Percentiles rank a stretch among this genome's conserved stretches.
These are phyloP conservation scores for Hofmannophila pseudospretella DNA, from an alignment of 2,888 invertebrate species.

Conservation along the genomic window DNA sequence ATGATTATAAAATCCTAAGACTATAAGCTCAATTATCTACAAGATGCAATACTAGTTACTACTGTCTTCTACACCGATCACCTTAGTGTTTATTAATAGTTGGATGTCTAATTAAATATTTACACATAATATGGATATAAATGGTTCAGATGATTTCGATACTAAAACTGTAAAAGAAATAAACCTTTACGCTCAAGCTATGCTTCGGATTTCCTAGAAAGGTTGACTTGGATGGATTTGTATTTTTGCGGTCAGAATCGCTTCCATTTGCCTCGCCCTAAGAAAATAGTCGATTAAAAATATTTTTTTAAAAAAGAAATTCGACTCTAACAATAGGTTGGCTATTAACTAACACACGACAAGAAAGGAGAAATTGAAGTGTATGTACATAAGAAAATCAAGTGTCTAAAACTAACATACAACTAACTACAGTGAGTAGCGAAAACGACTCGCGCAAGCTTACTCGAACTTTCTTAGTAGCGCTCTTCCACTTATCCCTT, in stretches of 20 bases:
- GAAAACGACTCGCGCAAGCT: slow-evolving; percentile 47
- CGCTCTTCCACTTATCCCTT: slow-evolving; percentile 81
- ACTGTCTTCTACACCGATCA: background rate
- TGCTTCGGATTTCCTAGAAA: too few relatives aligned
- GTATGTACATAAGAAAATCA: background rate
- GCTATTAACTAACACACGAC: too few relatives aligned
- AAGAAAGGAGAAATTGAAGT: too few relatives aligned
- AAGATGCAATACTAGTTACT: slow-evolving; percentile 6
- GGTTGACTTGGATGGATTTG: too few relatives aligned
- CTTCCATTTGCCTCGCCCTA: too few relatives aligned
- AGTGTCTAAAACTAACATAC: background rate
- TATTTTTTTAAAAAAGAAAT: too few relatives aligned
- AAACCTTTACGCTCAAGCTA: background rate
- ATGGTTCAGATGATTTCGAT: too few relatives aligned
- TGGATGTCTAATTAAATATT: background rate
- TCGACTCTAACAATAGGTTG: too few relatives aligned
- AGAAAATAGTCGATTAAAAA: too few relatives aligned
- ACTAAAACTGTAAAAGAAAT: background rate
- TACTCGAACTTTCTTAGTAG: slow-evolving; percentile 88
- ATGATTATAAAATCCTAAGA: slow-evolving; percentile 4
- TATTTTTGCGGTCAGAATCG: too few relatives aligned
- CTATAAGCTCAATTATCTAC: slow-evolving; percentile 4
- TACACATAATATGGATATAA: background rate
- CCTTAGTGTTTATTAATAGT: background rate
- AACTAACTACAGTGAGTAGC: background rate